These are phyloP conservation scores for Oreortyx pictus DNA, from an alignment of 2,797 vertebrate genomes.

Conservation along the genomic window DNA sequence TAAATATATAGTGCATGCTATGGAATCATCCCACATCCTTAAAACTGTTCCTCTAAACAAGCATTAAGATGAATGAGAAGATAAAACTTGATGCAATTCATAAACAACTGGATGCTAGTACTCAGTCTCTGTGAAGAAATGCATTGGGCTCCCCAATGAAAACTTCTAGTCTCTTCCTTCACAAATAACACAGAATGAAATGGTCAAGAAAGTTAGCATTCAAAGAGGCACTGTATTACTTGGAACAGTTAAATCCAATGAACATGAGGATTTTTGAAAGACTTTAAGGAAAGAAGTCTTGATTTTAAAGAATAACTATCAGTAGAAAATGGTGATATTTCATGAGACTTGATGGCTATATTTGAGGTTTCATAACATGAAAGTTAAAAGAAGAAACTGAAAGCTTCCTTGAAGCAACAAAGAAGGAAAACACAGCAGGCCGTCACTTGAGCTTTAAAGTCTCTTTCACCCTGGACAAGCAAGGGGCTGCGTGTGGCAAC, in stretches of 20 bases:
- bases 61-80: neutral
- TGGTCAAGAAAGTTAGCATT: neutral
- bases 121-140: constrained; percentile 37
- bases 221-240: constrained; percentile 1
- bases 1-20: neutral
- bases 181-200: neutral
- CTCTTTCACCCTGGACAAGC: neutral
- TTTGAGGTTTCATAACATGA: neutral
- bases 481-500: neutral
- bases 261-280: neutral
- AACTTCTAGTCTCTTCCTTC: neutral
- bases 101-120: constrained; percentile 16
- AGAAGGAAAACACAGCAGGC: neutral
- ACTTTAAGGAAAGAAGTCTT: neutral
- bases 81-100: constrained; percentile 20
- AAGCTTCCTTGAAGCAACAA: constrained; percentile 32
- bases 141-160: neutral
- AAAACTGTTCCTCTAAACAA: neutral
- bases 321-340: neutral
- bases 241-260: neutral
- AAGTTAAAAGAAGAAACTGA: constrained; percentile 41
- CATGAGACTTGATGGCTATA: neutral
- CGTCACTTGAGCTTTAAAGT: neutral
- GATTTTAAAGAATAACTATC: neutral
- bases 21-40: neutral